A percentile compares a stretch with the other conserved stretches of the same genome.
These are phyloP conservation scores for Cheilosia urbana DNA, from an alignment of 2,888 invertebrate species.

Conservation along the genomic window DNA sequence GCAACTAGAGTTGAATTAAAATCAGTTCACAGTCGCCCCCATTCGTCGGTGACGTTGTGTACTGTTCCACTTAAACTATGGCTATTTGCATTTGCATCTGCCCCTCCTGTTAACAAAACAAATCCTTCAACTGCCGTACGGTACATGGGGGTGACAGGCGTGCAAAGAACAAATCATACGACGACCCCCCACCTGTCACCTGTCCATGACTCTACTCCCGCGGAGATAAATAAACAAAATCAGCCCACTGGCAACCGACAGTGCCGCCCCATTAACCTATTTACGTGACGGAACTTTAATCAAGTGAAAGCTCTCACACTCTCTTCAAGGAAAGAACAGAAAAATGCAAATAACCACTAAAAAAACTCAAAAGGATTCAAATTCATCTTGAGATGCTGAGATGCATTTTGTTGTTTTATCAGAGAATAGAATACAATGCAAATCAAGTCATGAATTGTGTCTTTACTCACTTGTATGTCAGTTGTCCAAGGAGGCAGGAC, in stretches of 20 bases:
- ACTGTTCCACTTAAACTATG: slow-evolving; percentile 65
- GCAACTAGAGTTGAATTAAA: slow-evolving; percentile 26
- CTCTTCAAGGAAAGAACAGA: slow-evolving; percentile 27
- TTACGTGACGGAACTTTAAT: slow-evolving; percentile 69
- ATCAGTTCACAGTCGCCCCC: slow-evolving; percentile 21
- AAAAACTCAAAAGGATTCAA: slow-evolving; percentile 47
- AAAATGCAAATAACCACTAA: slow-evolving; percentile 26
- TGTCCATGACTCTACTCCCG: slow-evolving; percentile 56
- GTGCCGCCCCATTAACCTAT: slow-evolving; percentile 71
- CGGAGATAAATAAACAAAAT: slow-evolving; percentile 68
- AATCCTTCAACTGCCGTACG: slow-evolving; percentile 34
- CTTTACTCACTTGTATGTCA: slow-evolving; percentile 87
- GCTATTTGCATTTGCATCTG: slow-evolving; percentile 67
- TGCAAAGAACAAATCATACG: slow-evolving; percentile 5
- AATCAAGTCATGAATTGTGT: neutral
- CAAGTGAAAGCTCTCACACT: slow-evolving; percentile 64
- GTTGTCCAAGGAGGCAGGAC: slow-evolving; percentile 92
- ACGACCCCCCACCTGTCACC: slow-evolving; percentile 25
- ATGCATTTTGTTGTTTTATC: slow-evolving; percentile 15
- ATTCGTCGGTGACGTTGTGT: slow-evolving; percentile 34
- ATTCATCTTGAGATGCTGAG: slow-evolving; percentile 37
- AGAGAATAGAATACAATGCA: neutral
- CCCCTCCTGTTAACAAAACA: slow-evolving; percentile 47
- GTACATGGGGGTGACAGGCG: slow-evolving; percentile 25
- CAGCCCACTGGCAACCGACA: slow-evolving; percentile 44